These are phyloP conservation scores for Drosophila teissieri DNA, from an alignment of 1,140 invertebrate genomes.

Conservation along the genomic window DNA sequence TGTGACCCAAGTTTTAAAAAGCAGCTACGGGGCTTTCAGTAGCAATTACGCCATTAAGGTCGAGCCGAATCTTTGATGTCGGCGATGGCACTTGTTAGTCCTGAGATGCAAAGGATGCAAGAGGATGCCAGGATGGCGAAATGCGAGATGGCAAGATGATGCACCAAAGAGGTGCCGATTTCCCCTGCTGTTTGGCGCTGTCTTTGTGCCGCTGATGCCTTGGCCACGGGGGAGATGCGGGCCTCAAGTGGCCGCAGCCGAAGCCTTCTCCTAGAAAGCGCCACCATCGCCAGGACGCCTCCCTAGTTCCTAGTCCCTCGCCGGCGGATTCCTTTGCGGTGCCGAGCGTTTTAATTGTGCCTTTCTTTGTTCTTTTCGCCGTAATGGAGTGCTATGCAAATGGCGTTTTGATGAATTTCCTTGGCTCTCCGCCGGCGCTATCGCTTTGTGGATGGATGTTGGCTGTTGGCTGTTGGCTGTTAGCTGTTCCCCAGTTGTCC, in stretches of 20 bases:
- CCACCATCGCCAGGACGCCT: slow-evolving; percentile 22
- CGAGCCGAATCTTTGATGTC: slow-evolving; percentile 64
- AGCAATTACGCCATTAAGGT: slow-evolving; percentile 26
- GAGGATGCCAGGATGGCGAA: neutral
- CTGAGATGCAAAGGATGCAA: slow-evolving; percentile 12
- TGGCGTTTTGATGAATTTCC: slow-evolving; percentile 83
- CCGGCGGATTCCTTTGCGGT: slow-evolving; percentile 38
- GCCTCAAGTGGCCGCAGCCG: slow-evolving; percentile 60
- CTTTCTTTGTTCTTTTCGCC: slow-evolving; percentile 79
- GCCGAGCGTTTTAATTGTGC: slow-evolving; percentile 79
- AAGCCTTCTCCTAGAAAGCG: slow-evolving; percentile 25
- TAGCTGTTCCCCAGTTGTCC: slow-evolving; percentile 37
- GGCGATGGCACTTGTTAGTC: slow-evolving; percentile 13
- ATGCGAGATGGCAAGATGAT: slow-evolving; percentile 14
- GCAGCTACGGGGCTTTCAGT: slow-evolving; percentile 4
- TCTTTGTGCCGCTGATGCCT: neutral
- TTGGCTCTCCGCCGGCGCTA: slow-evolving; percentile 62
- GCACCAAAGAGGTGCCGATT: slow-evolving; percentile 47
- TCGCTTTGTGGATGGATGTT: slow-evolving; percentile 50
- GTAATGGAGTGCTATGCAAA: slow-evolving; percentile 83
- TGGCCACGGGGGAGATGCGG: slow-evolving; percentile 22
- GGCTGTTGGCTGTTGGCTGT: slow-evolving; percentile 31
- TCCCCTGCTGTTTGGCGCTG: slow-evolving; percentile 24
- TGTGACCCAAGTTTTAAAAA: slow-evolving; percentile 1
- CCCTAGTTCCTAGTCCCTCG: slow-evolving; percentile 25